Conservation (phyloP, 2,113 vertebrate genomes). For the Gracilinanus agilis region DNA sequence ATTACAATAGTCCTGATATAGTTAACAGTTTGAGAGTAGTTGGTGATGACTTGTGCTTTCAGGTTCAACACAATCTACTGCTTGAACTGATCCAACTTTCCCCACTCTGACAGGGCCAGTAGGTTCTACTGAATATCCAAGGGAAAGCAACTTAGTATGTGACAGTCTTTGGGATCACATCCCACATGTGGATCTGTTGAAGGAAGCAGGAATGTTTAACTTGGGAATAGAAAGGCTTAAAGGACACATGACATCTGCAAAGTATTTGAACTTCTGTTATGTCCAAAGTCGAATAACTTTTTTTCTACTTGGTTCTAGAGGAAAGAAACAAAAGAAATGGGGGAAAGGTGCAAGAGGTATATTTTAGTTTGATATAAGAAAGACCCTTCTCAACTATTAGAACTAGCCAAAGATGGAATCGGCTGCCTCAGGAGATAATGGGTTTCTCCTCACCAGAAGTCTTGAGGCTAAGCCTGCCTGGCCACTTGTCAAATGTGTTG, state of each 20-base stretch:
- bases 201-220: background rate
- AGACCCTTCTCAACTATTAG: no score
- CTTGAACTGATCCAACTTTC: background rate
- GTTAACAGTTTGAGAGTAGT: background rate
- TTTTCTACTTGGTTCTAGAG: no score
- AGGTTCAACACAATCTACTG: background rate
- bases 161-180: background rate
- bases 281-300: background rate
- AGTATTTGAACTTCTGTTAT: background rate
- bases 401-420: no score
- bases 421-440: no score
- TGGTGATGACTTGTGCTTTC: background rate
- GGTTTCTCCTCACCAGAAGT: no score
- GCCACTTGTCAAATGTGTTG: no score
- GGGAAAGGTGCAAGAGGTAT: no score
- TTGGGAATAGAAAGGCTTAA: background rate
- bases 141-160: background rate
- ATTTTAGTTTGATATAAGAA: no score
- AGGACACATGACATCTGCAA: background rate
- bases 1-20: background rate
- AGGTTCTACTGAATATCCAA: no score
- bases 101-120: background rate
- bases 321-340: no score
- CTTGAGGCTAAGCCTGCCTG: no score
- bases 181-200: background rate